These are phyloP conservation scores for Lampropteryx suffumata DNA, from an alignment of 2,888 invertebrate species.

Conservation along the genomic window DNA sequence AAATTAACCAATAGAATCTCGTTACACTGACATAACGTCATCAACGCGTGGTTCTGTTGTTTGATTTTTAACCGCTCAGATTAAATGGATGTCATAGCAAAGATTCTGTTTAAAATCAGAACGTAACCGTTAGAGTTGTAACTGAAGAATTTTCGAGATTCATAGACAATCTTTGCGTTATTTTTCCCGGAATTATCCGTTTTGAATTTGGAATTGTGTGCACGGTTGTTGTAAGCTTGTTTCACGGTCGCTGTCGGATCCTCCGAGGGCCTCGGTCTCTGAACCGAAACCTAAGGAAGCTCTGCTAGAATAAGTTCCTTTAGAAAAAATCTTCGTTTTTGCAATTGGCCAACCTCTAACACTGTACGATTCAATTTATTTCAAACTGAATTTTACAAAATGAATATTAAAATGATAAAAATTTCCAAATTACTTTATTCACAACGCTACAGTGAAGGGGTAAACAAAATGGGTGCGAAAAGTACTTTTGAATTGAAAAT, in stretches of 20 bases:
- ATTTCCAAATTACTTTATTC: constrained; percentile 48
- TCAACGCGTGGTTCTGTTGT: not conserved
- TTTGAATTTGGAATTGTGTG: constrained; percentile 33
- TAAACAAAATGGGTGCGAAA: constrained; percentile 71
- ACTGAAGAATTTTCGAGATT: not conserved
- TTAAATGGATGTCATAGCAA: not conserved
- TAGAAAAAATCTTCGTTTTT: constrained; percentile 83
- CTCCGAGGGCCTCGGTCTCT: constrained; percentile 46
- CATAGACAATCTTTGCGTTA: constrained; percentile 18
- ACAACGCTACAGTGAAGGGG: constrained; percentile 78
- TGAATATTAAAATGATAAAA: constrained; percentile 37
- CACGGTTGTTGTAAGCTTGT: constrained; percentile 24
- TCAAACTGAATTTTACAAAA: constrained; percentile 42
- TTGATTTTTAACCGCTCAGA: not conserved
- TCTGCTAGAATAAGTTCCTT: constrained; percentile 71
- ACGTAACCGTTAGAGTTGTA: not conserved
- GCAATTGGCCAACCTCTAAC: constrained; percentile 83
- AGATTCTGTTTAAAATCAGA: not conserved
- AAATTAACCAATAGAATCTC: not conserved
- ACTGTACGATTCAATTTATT: constrained; percentile 74
- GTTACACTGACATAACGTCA: not conserved
- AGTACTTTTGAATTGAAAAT: constrained; percentile 37
- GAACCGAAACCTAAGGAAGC: constrained; percentile 50
- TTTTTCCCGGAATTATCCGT: not conserved
- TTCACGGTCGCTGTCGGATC: constrained; percentile 45